Base-by-base conservation (phyloP, 2,113 vertebrate genomes). In the Holacanthus passer region DNA sequence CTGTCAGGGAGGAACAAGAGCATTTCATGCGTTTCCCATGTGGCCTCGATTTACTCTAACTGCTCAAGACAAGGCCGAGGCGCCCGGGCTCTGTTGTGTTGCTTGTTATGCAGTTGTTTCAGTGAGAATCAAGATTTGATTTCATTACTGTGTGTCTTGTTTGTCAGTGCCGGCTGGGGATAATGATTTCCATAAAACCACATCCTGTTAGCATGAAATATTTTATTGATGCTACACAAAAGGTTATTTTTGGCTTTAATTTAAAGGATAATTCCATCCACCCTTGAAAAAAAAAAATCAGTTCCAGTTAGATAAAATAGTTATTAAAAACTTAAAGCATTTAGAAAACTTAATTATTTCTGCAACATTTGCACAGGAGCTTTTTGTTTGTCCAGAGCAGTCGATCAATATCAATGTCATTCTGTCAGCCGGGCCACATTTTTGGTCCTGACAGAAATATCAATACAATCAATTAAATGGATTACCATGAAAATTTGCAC, bases 1-100 rank as follows among this genome's bases (percentile, higher is more conserved):
- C 43, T 80, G 59, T 88, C 78, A 81, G 63, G 48, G 75, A 82
- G 53, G 56, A 81, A 84, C 45, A 39, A 56, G 43, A 81, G 55
- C 59, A 37, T 87, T 88, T 87, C 75, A 82, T 63, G 73, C 1
- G 7, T 64, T 64, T 86, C 80, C 82, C 60, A 2, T 59, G 60
- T 65, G 79, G 76, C 68, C 52, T 4, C 0, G 3, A 37, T 84
- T 85, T 43, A 60, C 55, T 74, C 37, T 79, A 84, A 89, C 50
- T 8, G 11, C 47, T 83, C 37, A 12, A 74, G 81, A 83, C 73
- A 86, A 63, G 73, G 39, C 70, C 29, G 32, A 65, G 81, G 58
- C 29, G 5, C 48, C 41, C 45, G 39, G 56, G 60, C 53, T 41
- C 35, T 68, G 68, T 8, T 73, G 59, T 75, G 83, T 17, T 48